Evolutionary conservation across 2,888 invertebrate genomes (phyloP).

Genomic region (Drosophila mettleri): DNA sequence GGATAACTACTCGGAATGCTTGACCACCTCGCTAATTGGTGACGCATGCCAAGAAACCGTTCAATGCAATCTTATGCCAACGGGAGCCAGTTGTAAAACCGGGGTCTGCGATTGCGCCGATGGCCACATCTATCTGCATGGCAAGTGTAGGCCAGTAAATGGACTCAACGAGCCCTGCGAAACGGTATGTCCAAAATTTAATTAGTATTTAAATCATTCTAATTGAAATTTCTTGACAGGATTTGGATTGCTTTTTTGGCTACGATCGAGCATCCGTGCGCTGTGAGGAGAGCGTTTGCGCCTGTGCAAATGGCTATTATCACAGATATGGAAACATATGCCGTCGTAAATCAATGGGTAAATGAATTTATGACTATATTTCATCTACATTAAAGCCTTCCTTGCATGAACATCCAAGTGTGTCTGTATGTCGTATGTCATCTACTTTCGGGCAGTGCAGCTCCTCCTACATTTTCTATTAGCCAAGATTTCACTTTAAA

Average conservation of each 20-base stretch:
- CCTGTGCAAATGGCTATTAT: conserved; percentile 85
- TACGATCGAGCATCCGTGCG: conserved; percentile 84
- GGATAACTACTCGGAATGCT: conserved; percentile 80
- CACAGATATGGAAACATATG: conserved; percentile 85
- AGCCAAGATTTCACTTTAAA: not conserved
- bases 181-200: conserved; percentile 51
- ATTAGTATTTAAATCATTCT: no score
- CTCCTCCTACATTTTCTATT: not conserved
- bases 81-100: conserved; percentile 84
- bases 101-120: conserved; percentile 85
- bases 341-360: conserved; percentile 85
- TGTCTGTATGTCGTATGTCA: no score
- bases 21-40: conserved; percentile 84
- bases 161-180: conserved; percentile 82
- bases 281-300: conserved; percentile 82
- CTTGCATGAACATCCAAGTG: not conserved
- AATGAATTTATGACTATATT: not conserved
- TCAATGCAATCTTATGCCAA: conserved; percentile 85
- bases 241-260: conserved; percentile 84
- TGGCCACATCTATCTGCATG: conserved; percentile 83
- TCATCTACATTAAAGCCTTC: not conserved
- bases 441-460: no score
- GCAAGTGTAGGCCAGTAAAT: conserved; percentile 83
- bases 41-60: conserved; percentile 83
- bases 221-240: conserved; percentile 50